Evolutionary conservation across 1,140 invertebrate species (phyloP).

Genomic region (Philopotamus ludificatus): DNA sequence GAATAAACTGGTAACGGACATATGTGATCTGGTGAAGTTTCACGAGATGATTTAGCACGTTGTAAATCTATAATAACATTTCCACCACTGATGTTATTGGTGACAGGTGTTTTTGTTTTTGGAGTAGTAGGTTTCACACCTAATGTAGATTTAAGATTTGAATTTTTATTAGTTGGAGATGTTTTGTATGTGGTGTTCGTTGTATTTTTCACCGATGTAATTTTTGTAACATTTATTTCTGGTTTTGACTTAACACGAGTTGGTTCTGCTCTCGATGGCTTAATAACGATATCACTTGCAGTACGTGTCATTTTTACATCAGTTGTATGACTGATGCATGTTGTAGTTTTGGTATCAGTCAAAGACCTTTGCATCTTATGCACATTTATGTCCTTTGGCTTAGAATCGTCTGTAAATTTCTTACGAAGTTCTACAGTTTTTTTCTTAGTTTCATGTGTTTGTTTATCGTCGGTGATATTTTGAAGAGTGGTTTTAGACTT

Average conservation of each 20-base stretch:
- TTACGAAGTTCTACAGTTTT: slow-evolving; percentile 13
- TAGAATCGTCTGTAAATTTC: slow-evolving; percentile 20
- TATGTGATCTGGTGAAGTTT: slow-evolving; percentile 67
- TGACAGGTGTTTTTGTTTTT: slow-evolving; percentile 45
- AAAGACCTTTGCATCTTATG: slow-evolving; percentile 31
- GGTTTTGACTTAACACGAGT: slow-evolving; percentile 52
- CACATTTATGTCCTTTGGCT: slow-evolving; percentile 17
- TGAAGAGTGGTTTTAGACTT: slow-evolving; percentile 6
- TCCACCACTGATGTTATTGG: slow-evolving; percentile 47
- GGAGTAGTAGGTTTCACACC: slow-evolving; percentile 24
- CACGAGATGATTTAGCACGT: slow-evolving; percentile 68
- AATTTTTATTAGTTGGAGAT: slow-evolving; percentile 39
- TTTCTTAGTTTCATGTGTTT: slow-evolving; percentile 22
- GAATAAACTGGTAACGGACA: slow-evolving; percentile 62
- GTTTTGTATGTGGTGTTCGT: slow-evolving; percentile 47
- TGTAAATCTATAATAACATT: slow-evolving; percentile 63
- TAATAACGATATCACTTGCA: slow-evolving; percentile 58
- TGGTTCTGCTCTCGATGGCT: slow-evolving; percentile 50
- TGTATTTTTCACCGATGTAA: slow-evolving; percentile 41
- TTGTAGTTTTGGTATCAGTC: slow-evolving; percentile 16
- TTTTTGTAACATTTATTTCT: slow-evolving; percentile 53
- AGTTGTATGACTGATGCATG: slow-evolving; percentile 37
- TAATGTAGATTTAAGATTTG: slow-evolving; percentile 6
- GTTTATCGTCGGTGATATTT: slow-evolving; percentile 20
- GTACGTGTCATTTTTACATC: slow-evolving; percentile 56